phyloP scores from a whole-genome alignment of 1,140 invertebrate genomes.

The Lasioglossum baleicum region DNA sequence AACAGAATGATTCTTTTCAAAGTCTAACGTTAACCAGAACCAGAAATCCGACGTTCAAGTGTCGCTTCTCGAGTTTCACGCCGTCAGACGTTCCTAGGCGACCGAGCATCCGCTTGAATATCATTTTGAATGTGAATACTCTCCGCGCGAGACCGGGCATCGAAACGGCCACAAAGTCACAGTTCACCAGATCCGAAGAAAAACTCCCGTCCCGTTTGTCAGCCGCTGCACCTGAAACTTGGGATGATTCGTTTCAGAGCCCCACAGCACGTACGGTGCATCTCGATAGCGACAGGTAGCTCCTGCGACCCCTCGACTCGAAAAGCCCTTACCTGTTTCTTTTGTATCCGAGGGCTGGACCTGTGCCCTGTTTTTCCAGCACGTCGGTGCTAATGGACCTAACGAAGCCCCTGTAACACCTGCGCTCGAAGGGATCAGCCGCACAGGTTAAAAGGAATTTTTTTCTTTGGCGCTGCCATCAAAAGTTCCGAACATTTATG shows the following conservation, averaged over 20 bases:
- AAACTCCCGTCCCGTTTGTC: conserved; percentile 8
- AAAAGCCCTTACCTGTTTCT: conserved; percentile 32
- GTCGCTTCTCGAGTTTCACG: conserved; percentile 28
- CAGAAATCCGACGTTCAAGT: conserved; percentile 1
- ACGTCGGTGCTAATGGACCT: neutral
- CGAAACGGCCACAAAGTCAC: conserved; percentile 24
- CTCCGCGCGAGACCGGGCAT: neutral
- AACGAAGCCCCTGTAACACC: conserved; percentile 36
- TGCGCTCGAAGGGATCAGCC: neutral
- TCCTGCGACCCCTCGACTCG: neutral
- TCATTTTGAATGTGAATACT: conserved; percentile 51
- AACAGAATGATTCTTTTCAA: conserved; percentile 8
- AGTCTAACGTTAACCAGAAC: conserved; percentile 21
- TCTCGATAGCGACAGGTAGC: conserved; percentile 41
- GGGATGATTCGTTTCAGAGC: conserved; percentile 7
- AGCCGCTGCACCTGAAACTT: conserved; percentile 42
- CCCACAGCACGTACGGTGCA: too few species aligned
- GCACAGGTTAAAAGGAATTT: conserved; percentile 18
- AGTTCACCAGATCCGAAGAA: conserved; percentile 41
- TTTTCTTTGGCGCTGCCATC: neutral
- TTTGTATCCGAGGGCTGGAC: conserved; percentile 32
- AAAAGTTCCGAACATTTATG: neutral
- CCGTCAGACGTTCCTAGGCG: conserved; percentile 14
- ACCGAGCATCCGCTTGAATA: conserved; percentile 26
- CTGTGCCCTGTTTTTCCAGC: conserved; percentile 24